These are phyloP conservation scores for Ruditapes philippinarum DNA, from an alignment of 1,140 invertebrate genomes.

Conservation along the genomic window DNA sequence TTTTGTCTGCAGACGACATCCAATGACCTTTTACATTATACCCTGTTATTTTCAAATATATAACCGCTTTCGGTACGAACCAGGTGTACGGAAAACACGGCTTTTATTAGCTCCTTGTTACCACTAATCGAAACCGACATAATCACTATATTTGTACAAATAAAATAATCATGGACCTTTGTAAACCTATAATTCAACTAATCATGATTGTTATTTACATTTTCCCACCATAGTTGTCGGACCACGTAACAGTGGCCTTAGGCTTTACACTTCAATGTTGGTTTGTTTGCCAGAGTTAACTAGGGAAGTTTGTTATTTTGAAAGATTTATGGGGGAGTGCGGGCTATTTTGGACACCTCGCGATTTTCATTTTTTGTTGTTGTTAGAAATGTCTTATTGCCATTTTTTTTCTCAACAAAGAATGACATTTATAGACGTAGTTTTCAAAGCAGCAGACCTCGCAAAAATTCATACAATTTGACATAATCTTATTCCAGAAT, in stretches of 20 bases:
- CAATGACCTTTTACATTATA: too few species aligned
- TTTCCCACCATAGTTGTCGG: slow-evolving; percentile 43
- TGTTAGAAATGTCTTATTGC: too few species aligned
- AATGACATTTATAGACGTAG: too few species aligned
- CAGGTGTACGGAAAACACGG: slow-evolving; percentile 12
- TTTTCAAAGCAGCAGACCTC: too few species aligned
- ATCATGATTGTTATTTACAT: slow-evolving; percentile 6
- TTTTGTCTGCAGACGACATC: too few species aligned
- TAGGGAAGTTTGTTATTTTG: slow-evolving; percentile 45
- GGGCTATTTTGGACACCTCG: neutral
- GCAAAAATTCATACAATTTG: too few species aligned
- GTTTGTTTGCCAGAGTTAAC: neutral
- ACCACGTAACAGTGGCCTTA: neutral
- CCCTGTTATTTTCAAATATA: neutral
- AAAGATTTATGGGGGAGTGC: slow-evolving; percentile 52
- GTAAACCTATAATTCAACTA: slow-evolving; percentile 22
- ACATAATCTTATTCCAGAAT: too few species aligned
- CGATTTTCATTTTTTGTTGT: too few species aligned
- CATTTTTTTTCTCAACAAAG: too few species aligned
- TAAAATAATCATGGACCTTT: slow-evolving; percentile 35
- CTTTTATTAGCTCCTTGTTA: slow-evolving; percentile 29
- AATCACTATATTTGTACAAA: slow-evolving; percentile 28
- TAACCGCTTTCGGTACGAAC: neutral
- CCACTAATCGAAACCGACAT: slow-evolving; percentile 10
- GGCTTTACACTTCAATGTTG: neutral